Percentiles rank a stretch among this genome's conserved stretches.
Conservation (phyloP, 2,113 vertebrate species). For the Platichthys flesus region DNA sequence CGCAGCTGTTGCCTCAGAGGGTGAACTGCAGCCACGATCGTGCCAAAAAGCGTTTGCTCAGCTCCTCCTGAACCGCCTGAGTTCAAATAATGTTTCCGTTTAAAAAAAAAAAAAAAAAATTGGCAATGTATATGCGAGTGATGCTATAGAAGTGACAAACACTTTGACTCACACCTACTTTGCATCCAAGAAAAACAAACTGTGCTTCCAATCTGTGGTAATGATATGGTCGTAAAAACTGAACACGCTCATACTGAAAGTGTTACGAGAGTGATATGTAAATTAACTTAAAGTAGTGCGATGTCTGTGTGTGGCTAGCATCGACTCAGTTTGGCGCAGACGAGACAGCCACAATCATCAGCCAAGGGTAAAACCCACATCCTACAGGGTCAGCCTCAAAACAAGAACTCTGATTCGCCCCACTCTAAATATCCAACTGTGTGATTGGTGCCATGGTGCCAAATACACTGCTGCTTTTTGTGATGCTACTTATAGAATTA, state of each 20-base stretch:
- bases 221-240: constrained; percentile 20
- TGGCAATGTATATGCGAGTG: background rate
- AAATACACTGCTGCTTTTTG: constrained; percentile 15
- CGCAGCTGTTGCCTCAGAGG: constrained; percentile 54
- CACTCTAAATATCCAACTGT: constrained; percentile 56
- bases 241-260: constrained; percentile 37
- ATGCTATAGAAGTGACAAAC: background rate
- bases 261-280: constrained; percentile 34
- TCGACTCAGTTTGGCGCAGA: constrained; percentile 70
- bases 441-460: constrained; percentile 64
- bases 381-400: constrained; percentile 81
- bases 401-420: constrained; percentile 77
- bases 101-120: background rate
- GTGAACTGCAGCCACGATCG: constrained; percentile 31
- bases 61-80: constrained; percentile 10
- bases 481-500: constrained; percentile 40
- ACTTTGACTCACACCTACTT: background rate
- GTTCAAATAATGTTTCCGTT: constrained; percentile 20
- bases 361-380: constrained; percentile 81
- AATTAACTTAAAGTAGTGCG: constrained; percentile 39
- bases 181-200: background rate
- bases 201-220: constrained; percentile 3
- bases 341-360: constrained; percentile 80
- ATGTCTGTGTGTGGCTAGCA: constrained; percentile 60
- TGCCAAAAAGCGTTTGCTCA: constrained; percentile 39